These are phyloP conservation scores for Puffinus mauretanicus DNA, from an alignment of 2,113 vertebrate genomes.

Conservation along the genomic window DNA sequence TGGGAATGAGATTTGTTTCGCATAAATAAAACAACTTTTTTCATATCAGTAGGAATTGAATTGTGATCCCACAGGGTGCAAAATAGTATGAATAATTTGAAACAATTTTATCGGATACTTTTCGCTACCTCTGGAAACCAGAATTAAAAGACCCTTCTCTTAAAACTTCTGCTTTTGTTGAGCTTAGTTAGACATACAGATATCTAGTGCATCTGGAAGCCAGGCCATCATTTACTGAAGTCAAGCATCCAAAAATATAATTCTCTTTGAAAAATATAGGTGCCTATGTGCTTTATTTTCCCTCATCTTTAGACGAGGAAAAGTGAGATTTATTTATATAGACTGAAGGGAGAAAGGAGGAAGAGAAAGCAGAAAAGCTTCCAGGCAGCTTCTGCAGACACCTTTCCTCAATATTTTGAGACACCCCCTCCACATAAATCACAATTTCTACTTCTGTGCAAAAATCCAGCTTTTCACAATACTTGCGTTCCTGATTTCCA, in stretches of 20 bases:
- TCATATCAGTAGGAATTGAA: not conserved
- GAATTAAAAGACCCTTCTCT: not conserved
- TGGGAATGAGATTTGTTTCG: not conserved
- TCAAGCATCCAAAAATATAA: not conserved
- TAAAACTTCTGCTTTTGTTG: not conserved
- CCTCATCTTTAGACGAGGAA: not conserved
- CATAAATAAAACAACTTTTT: not conserved
- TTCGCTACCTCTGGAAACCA: not conserved
- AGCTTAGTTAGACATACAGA: not conserved
- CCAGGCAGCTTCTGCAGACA: not conserved
- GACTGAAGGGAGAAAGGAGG: not conserved
- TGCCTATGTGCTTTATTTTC: not conserved
- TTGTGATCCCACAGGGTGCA: not conserved
- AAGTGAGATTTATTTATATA: not conserved
- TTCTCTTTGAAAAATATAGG: not conserved
- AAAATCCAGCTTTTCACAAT: not conserved
- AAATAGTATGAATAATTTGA: not conserved
- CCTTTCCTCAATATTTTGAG: not conserved
- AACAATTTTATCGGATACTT: not conserved
- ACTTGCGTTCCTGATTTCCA: not conserved
- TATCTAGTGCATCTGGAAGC: not conserved
- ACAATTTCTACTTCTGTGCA: not conserved
- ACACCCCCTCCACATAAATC: not conserved
- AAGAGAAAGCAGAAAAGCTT: not conserved
- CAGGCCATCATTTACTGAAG: not conserved